Conservation (phyloP, 2,797 vertebrate genomes). For the Coregonus sp. region DNA sequence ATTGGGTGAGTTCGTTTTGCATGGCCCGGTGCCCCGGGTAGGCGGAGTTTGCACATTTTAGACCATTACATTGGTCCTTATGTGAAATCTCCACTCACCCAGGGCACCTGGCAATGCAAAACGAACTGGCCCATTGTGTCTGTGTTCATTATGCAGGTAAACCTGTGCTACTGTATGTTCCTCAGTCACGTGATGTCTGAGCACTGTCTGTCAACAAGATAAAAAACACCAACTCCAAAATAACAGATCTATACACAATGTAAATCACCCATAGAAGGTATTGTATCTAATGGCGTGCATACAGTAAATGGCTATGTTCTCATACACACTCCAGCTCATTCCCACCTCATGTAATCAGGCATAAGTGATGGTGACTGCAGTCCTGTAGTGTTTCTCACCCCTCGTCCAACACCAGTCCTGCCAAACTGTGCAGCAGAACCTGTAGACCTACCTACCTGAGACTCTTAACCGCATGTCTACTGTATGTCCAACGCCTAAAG, state of each 20-base stretch:
- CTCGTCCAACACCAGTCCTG: slow-evolving; percentile 35
- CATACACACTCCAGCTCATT: slow-evolving; percentile 64
- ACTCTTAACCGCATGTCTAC: slow-evolving; percentile 51
- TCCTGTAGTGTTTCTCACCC: slow-evolving; percentile 45
- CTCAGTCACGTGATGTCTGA: slow-evolving; percentile 66
- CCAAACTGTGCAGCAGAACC: slow-evolving; percentile 19
- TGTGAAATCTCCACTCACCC: background rate
- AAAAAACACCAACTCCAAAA: slow-evolving; percentile 14
- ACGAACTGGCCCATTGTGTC: slow-evolving; percentile 18
- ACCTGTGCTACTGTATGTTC: slow-evolving; percentile 71
- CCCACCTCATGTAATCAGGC: slow-evolving; percentile 72
- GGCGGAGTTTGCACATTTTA: too few species aligned
- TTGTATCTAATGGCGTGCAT: slow-evolving; percentile 60
- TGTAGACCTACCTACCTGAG: background rate
- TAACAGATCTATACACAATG: background rate
- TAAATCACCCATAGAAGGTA: slow-evolving; percentile 15
- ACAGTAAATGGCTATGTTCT: slow-evolving; percentile 61
- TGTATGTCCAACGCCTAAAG: slow-evolving; percentile 53
- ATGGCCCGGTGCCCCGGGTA: too few species aligned
- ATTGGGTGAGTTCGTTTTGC: background rate
- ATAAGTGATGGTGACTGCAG: slow-evolving; percentile 78
- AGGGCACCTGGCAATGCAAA: too few species aligned
- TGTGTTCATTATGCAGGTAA: slow-evolving; percentile 43
- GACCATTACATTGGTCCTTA: too few species aligned
- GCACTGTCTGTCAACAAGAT: background rate